Evolutionary conservation across 2,888 invertebrate genomes (phyloP).

Genomic region (Hymenopus coronatus): DNA sequence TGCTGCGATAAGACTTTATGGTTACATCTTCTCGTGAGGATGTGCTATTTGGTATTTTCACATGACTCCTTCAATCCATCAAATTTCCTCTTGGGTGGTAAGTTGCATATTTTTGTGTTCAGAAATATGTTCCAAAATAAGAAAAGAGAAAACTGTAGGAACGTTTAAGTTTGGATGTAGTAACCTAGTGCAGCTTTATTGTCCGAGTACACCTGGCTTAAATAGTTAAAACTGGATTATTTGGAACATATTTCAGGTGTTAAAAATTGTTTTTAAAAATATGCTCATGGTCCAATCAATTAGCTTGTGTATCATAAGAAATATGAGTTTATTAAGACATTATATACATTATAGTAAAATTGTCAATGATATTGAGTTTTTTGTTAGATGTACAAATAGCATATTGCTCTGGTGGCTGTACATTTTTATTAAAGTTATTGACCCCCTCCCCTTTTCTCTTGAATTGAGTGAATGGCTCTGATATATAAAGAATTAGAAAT

Average conservation of each 20-base stretch:
- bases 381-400: constrained; percentile 35
- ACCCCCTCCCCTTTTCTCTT: constrained; percentile 15
- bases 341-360: constrained; percentile 30
- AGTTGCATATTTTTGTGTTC: constrained; percentile 25
- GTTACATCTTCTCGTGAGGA: not conserved
- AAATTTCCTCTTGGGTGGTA: constrained; percentile 28
- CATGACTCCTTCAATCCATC: constrained; percentile 30
- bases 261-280: constrained; percentile 3
- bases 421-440: constrained; percentile 34
- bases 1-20: constrained; percentile 12
- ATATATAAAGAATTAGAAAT: constrained; percentile 28
- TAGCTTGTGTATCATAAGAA: constrained; percentile 34
- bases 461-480: constrained; percentile 13
- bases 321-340: constrained; percentile 32
- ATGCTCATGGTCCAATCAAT: constrained; percentile 29
- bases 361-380: constrained; percentile 32
- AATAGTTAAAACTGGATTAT: not conserved
- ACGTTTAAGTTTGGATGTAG: not conserved
- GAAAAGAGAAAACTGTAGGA: not conserved
- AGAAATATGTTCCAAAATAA: constrained; percentile 31
- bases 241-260: constrained; percentile 32
- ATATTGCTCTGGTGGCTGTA: constrained; percentile 35
- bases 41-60: constrained; percentile 29
- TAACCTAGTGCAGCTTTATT: constrained; percentile 26
- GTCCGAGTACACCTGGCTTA: not conserved